Evolutionary conservation across 2,888 invertebrate species (phyloP).

Genomic region (Euphydryas editha): DNA sequence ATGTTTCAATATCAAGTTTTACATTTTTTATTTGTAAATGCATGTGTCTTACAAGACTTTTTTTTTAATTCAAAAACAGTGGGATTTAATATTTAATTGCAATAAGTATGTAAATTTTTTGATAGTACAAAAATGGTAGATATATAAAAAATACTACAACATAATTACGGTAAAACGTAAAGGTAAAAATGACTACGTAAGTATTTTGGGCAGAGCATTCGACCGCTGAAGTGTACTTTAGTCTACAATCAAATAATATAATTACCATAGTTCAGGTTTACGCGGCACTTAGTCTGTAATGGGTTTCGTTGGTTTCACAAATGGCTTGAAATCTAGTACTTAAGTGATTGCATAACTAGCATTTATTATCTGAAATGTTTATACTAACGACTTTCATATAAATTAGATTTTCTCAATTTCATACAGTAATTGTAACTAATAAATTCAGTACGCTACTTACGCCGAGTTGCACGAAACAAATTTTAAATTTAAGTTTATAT

Average conservation of each 20-base stretch:
- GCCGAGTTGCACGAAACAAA: too few species aligned
- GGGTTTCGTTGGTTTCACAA: conserved; percentile 26
- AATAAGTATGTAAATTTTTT: too few species aligned
- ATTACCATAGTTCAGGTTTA: conserved; percentile 26
- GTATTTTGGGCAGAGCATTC: conserved; percentile 16
- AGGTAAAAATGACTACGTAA: conserved; percentile 11
- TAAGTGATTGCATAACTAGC: not conserved
- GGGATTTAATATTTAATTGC: too few species aligned
- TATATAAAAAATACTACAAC: not conserved
- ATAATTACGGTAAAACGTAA: conserved; percentile 4
- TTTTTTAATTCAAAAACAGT: too few species aligned
- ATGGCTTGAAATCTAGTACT: conserved; percentile 12
- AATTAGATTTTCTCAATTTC: too few species aligned
- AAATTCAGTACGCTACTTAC: too few species aligned
- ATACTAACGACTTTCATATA: not conserved
- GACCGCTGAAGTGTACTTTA: conserved; percentile 26
- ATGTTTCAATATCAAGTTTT: too few species aligned
- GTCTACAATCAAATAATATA: conserved; percentile 31
- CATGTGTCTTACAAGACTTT: too few species aligned
- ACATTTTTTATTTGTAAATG: too few species aligned
- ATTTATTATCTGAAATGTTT: not conserved
- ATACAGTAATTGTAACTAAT: too few species aligned
- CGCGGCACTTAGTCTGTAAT: conserved; percentile 23
- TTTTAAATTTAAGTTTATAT: too few species aligned
- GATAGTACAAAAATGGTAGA: too few species aligned